Base-by-base conservation (phyloP, 2,888 invertebrate genomes). In the Encarsia formosa region DNA sequence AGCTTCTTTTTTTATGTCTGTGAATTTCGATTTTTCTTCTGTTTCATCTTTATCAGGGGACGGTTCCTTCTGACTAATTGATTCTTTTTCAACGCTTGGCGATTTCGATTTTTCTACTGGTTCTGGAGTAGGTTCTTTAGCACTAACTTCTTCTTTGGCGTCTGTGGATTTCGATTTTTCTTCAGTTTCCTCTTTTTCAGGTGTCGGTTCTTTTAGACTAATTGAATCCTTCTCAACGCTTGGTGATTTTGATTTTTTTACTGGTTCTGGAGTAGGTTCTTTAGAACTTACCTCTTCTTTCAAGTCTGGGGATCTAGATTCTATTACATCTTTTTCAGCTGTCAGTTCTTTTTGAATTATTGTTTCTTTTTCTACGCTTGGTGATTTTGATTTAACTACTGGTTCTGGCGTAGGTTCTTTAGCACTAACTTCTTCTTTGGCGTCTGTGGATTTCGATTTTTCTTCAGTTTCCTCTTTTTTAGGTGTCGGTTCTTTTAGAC, bases 41-140 rank as follows among this genome's bases (percentile, higher is more conserved):
- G 39, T 9, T 37, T 47, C 1, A 13, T 48, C 56, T 20, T 53
- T 42, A 11, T 57, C 58, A 2, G 15, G 15, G 0, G 42, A 20
- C 4, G 13, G 3, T n/a, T 46, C 42, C 15, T 32, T 47, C n/a
- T 39, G 18, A 2, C 1, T 2, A 2, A 34, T 31, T n/a, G n/a
- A n/a, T 9, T 54, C 54, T 32, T 57, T 56, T 15, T 47, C 38
- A 9, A 52, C 19, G 22, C 61, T 63, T 5, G 50, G 47, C 4
- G 56, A 54, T 23, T 48, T 56, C 2, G 40, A 35, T 15, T 2
- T 20, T 8, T 51, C 49, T 24, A 53, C 32, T 52, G 42, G n/a
- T 11, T 34, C 16, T 8, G 32, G 18, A 45, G 29, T 20, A 1
- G 20, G 19, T 31, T n/a, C n/a, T 31, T 38, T 29, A 1, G 29